These are phyloP conservation scores for Pyrocephalus nanus DNA, from an alignment of 2,797 vertebrate genomes.

Conservation along the genomic window DNA sequence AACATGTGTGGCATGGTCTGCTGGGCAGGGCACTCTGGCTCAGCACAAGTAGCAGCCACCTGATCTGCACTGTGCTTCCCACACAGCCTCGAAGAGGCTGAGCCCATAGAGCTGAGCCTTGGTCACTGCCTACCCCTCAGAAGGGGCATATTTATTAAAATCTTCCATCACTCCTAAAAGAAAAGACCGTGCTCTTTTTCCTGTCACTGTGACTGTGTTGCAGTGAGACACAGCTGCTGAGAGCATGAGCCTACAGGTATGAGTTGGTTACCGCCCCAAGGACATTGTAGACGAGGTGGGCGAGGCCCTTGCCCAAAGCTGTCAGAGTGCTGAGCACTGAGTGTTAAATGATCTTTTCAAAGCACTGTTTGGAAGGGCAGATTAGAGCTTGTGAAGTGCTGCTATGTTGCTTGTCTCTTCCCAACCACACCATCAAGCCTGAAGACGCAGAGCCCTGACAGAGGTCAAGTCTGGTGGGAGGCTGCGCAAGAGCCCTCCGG, in stretches of 20 bases:
- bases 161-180: background rate
- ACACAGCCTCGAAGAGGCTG: background rate
- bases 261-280: background rate
- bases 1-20: background rate
- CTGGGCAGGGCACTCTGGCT: background rate
- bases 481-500: background rate
- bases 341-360: background rate
- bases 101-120: background rate
- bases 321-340: background rate
- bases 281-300: accelerated
- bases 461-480: background rate
- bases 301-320: background rate
- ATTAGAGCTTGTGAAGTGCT: background rate
- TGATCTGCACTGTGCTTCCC: background rate
- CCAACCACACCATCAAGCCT: background rate
- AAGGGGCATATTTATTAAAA: background rate
- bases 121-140: background rate
- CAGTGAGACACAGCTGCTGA: background rate
- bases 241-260: accelerated
- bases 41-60: background rate
- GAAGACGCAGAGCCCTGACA: background rate
- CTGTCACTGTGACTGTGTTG: background rate
- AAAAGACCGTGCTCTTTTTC: background rate
- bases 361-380: background rate
- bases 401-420: background rate